Evolutionary conservation across 1,140 invertebrate species (phyloP).

Genomic region (Orchesella cincta): DNA sequence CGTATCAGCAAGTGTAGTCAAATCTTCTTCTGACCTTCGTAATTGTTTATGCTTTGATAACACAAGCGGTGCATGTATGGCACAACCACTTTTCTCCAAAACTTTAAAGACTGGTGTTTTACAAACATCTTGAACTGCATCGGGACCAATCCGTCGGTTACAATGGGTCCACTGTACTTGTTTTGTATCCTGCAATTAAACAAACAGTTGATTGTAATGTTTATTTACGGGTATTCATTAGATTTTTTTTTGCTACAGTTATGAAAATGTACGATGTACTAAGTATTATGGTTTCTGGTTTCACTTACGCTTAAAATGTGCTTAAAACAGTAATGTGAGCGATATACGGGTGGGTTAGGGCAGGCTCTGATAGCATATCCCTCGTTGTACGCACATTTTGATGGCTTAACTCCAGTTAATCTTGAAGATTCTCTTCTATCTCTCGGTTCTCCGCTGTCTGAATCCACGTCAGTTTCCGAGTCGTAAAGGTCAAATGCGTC

Average conservation of each 20-base stretch:
- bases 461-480: neutral
- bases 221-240: too few species aligned
- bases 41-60: neutral
- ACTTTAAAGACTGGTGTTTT: neutral
- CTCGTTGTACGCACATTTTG: neutral
- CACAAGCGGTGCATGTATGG: neutral
- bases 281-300: too few species aligned
- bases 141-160: neutral
- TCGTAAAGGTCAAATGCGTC: neutral
- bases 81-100: neutral
- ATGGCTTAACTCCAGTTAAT: neutral
- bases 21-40: neutral
- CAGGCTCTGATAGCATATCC: neutral
- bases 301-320: constrained; percentile 5
- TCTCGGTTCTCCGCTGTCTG: neutral
- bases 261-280: too few species aligned
- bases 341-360: neutral
- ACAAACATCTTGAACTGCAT: neutral
- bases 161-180: neutral
- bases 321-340: neutral
- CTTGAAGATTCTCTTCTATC: neutral
- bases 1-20: neutral
- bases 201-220: neutral
- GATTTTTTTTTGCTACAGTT: too few species aligned
- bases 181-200: neutral